Base-by-base conservation (phyloP, 2,113 vertebrate species). In the Erythrolamprus reginae region DNA sequence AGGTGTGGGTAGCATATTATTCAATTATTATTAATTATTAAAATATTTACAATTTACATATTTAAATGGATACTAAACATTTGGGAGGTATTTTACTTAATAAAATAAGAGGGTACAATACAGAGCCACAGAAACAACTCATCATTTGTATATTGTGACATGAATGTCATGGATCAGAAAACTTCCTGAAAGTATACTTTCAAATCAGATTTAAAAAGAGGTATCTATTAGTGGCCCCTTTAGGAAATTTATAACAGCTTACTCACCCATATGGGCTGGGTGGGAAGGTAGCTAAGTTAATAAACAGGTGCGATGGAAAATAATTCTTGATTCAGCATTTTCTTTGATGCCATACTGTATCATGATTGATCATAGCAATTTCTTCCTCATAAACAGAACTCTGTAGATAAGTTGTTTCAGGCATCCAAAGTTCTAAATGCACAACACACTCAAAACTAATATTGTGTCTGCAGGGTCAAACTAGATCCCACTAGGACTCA, bases 301-400 rank as follows among this genome's bases (percentile, higher is more conserved):
- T 91, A 91, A 92, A 93, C 87, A 70, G 26, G 23, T 86, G 48
- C 92, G 91, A 42, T 86, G 84, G 91, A 93, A 95, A 90, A 86
- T 92, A 88, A 88, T 56, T 93, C 94, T 95, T 12, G 17, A 92
- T 94, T 94, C 94, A 94, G 94, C 47, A 0, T 91, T 95, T 96
- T 87, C 88, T 94, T 93, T 96, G 94, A 92, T 94, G 93, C 84
- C 86, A 93, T 90, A 48, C 88, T 65, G 5, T 0, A 1, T 3
- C 0, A 89, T 93, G 96, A 96, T 93, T 95, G 96, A 95, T 95
- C 95, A 91, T 33, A 95, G 92, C 95, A 96, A 95, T 96, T 97
- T 95, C 94, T 94, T 92, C 84, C 92, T 83, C 86, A 91, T 93
- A 93, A 95, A 92, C 82, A 95, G 95, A 95, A 94, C 82, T 92